Percentiles rank a stretch among this genome's conserved stretches.
These are phyloP conservation scores for Rhineura floridana DNA, from an alignment of 2,113 vertebrate species.

Conservation along the genomic window DNA sequence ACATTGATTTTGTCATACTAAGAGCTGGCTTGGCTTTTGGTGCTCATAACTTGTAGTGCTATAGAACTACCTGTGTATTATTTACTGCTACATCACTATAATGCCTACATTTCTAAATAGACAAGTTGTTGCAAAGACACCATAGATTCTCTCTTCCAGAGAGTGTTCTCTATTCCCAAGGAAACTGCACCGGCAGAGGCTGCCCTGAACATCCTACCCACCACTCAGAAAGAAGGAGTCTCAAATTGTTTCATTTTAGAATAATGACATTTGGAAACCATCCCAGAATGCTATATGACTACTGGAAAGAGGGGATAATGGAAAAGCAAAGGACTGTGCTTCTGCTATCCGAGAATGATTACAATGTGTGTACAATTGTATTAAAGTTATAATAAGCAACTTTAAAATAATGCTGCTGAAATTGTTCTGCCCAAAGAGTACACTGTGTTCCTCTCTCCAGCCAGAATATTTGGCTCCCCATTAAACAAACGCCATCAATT, in stretches of 20 bases:
- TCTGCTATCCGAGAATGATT: constrained; percentile 2
- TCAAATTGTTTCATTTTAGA: background rate
- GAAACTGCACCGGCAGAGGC: background rate
- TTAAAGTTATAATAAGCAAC: constrained; percentile 42
- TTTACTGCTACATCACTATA: background rate
- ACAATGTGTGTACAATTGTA: background rate
- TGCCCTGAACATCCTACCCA: background rate
- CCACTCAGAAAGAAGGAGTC: background rate
- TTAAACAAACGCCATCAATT: constrained; percentile 49
- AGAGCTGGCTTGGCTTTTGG: background rate
- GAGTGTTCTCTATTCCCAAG: background rate
- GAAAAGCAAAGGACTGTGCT: background rate
- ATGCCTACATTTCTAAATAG: background rate
- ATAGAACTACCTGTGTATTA: too few relatives aligned
- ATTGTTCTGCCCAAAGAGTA: constrained; percentile 9
- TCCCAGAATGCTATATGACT: background rate
- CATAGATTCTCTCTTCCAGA: background rate
- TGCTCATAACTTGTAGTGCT: too few relatives aligned
- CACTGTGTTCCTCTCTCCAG: constrained; percentile 5
- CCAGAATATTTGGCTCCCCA: background rate
- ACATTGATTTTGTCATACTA: background rate
- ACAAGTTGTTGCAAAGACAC: background rate
- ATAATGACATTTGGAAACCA: background rate
- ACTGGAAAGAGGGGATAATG: background rate
- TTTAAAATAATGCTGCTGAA: constrained; percentile 1